Evolutionary conservation across 2,888 invertebrate species (phyloP).

Genomic region (Acleris emargana): DNA sequence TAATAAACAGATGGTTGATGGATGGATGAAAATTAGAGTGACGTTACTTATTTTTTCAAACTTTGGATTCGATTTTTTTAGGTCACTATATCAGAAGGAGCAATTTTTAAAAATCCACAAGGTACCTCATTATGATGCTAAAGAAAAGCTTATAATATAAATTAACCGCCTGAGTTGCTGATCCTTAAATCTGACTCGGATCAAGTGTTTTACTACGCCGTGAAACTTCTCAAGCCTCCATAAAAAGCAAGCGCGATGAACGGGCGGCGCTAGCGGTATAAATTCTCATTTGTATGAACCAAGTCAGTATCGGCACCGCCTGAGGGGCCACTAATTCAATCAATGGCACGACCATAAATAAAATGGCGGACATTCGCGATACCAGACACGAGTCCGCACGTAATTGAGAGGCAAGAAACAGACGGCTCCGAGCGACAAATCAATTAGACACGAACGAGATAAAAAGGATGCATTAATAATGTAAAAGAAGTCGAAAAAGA

Average conservation of each 20-base stretch:
- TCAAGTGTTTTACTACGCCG: constrained; percentile 26
- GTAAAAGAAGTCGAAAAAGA: constrained; percentile 59
- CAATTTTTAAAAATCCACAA: no score
- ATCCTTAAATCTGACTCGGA: constrained; percentile 20
- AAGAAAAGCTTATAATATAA: background rate
- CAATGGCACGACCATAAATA: constrained; percentile 80
- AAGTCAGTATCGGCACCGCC: constrained; percentile 69
- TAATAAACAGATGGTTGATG: no score
- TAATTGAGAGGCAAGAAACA: constrained; percentile 77
- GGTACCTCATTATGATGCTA: no score
- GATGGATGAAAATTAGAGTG: no score
- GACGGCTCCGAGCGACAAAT: constrained; percentile 76
- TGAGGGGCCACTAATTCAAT: constrained; percentile 81
- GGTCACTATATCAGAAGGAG: no score
- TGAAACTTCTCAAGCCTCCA: constrained; percentile 41
- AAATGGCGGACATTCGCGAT: constrained; percentile 72
- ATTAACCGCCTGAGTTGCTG: constrained; percentile 16
- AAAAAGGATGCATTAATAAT: constrained; percentile 76
- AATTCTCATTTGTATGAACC: constrained; percentile 66
- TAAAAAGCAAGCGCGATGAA: constrained; percentile 56
- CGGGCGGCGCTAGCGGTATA: constrained; percentile 60
- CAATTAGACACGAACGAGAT: constrained; percentile 74
- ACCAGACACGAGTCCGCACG: constrained; percentile 63
- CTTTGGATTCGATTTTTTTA: no score
- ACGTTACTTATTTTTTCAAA: no score